Conservation (phyloP, 1,140 invertebrate species). For the Drosophila rhopaloa region DNA sequence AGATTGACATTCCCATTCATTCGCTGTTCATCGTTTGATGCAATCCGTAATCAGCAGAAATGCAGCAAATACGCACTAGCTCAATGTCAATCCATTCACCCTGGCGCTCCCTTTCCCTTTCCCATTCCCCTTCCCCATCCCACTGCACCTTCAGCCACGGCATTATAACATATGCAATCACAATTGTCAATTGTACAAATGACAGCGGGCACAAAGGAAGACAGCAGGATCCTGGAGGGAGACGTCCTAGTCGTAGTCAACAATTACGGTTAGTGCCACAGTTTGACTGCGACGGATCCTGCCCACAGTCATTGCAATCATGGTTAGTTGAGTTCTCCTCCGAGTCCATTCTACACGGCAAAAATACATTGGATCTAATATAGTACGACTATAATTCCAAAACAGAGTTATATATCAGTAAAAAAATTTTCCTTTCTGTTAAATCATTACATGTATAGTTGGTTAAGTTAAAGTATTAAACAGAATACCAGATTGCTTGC, state of each 20-base stretch:
- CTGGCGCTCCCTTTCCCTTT: not conserved
- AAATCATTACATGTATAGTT: no score
- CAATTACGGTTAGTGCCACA: conserved; percentile 79
- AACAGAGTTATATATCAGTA: no score
- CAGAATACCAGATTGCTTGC: no score
- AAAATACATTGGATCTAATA: not conserved
- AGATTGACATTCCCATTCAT: conserved; percentile 47
- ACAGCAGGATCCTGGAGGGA: conserved; percentile 5
- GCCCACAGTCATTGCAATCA: conserved; percentile 50
- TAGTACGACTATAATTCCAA: not conserved
- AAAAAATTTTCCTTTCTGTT: no score
- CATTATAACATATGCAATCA: conserved; percentile 79
- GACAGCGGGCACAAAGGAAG: conserved; percentile 50
- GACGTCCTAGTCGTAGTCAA: conserved; percentile 50
- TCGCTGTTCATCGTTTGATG: conserved; percentile 33
- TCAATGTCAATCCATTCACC: conserved; percentile 49
- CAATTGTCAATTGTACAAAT: conserved; percentile 80
- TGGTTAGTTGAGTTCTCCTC: conserved; percentile 48
- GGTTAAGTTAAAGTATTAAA: no score
- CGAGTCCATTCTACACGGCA: conserved; percentile 17
- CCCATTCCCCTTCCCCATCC: not conserved
- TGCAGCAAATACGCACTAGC: conserved; percentile 41
- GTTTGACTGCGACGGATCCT: conserved; percentile 62
- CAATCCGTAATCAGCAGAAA: conserved; percentile 66
- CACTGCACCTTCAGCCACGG: conserved; percentile 32